Base-by-base conservation (phyloP, 1,140 invertebrate species). In the Aphelenchoides besseyi region DNA sequence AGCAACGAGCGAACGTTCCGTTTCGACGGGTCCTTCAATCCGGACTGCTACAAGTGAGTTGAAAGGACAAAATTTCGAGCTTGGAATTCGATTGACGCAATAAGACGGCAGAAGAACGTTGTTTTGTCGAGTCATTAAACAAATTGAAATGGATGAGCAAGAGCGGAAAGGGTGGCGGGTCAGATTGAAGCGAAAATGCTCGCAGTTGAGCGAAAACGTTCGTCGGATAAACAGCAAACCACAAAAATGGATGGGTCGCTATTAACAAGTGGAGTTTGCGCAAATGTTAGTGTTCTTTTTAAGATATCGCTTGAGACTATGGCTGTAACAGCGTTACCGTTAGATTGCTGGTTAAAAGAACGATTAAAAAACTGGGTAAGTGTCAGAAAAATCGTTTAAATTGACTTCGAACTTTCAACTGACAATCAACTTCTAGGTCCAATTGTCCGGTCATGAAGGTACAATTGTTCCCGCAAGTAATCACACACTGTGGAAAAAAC, bases 401-500 rank as follows among this genome's bases (percentile, higher is more conserved):
- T n/a, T n/a, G n/a, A n/a, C n/a, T n/a, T n/a, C n/a, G n/a, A n/a
- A n/a, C n/a, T n/a, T n/a, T n/a, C n/a, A n/a, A n/a, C n/a, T n/a
- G n/a, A n/a, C n/a, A n/a, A n/a, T n/a, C n/a, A n/a, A n/a, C n/a
- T n/a, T n/a, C n/a, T n/a, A n/a, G n/a, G 86, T 97, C 85, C 94
- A 97, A 85, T 86, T 97, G 55, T 92, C 93, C 16, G 95, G 95
- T 0, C 95, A 97, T 86, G 86, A 87, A 84, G 74, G 77, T 9
- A 80, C 73, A 2, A 74, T 82, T 61, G 92, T 93, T 9, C 93
- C 93, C 3, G 94, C 93, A 1, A 92, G 93, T 0, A 92, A 93
- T 1, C 92, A 92, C 36, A 94, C 93, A 3, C 91, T 96, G 29
- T 95, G 93, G 90, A 96, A 96, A 86, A 90, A 93, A 72, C 89